These are phyloP conservation scores for Haliaeetus leucogaster DNA, from an alignment of 2,113 vertebrate genomes.

Conservation along the genomic window DNA sequence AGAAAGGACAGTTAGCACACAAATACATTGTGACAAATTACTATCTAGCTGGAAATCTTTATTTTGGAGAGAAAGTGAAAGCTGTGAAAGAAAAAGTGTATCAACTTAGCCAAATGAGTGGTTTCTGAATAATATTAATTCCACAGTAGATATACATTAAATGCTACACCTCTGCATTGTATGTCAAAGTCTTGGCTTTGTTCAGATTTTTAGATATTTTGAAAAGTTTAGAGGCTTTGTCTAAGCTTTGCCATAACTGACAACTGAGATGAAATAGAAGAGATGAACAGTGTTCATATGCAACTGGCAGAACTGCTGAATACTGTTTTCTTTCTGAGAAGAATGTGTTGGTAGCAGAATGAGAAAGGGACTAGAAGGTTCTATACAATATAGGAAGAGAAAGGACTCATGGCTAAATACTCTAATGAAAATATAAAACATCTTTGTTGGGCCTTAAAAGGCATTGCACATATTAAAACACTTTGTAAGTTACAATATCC, in stretches of 20 bases:
- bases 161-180: background rate
- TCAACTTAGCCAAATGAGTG: background rate
- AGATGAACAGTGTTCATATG: background rate
- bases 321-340: background rate
- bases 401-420: background rate
- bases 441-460: background rate
- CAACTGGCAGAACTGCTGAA: background rate
- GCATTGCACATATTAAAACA: background rate
- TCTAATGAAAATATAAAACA: background rate
- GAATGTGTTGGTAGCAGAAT: background rate
- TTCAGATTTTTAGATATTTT: conserved; percentile 13
- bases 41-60: background rate
- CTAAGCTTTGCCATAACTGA: background rate
- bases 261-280: background rate
- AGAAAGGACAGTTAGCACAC: background rate
- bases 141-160: background rate
- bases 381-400: background rate
- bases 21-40: background rate
- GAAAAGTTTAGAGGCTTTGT: conserved; percentile 2
- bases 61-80: background rate
- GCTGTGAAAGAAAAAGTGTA: background rate
- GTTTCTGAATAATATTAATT: background rate
- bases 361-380: background rate
- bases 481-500: background rate
- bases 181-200: background rate